Conservation (phyloP, 2,113 vertebrate genomes). For the Eleginops maclovinus region DNA sequence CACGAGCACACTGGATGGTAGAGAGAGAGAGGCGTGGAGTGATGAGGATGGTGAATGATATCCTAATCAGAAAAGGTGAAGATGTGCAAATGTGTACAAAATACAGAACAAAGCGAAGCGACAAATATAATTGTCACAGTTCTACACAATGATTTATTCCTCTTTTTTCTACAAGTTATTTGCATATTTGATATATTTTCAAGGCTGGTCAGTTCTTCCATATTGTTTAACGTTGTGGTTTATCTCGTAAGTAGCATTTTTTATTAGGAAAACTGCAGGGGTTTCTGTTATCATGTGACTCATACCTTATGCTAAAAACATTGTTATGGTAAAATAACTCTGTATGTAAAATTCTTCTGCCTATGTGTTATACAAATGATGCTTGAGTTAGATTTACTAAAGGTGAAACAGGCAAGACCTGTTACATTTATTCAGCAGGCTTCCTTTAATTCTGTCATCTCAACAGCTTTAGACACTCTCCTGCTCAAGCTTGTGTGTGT, state of each 20-base stretch:
- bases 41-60: constrained; percentile 30
- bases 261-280: background rate
- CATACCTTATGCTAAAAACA: background rate
- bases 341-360: background rate
- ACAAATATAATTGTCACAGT: background rate
- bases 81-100: background rate
- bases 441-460: constrained; percentile 24
- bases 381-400: background rate
- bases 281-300: background rate
- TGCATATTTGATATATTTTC: background rate
- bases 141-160: background rate
- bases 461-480: constrained; percentile 33
- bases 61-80: constrained; percentile 34
- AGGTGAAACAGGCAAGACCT: constrained; percentile 23
- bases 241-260: background rate
- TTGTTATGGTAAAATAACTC: background rate
- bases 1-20: constrained; percentile 19
- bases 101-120: background rate
- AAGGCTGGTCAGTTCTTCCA: background rate
- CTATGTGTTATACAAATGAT: background rate
- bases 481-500: constrained; percentile 3
- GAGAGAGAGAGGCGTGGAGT: constrained; percentile 18
- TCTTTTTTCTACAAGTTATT: background rate
- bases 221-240: background rate
- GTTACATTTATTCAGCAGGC: constrained; percentile 47